These are phyloP conservation scores for Agrilus biguttatus DNA, from an alignment of 2,888 invertebrate genomes.

Conservation along the genomic window DNA sequence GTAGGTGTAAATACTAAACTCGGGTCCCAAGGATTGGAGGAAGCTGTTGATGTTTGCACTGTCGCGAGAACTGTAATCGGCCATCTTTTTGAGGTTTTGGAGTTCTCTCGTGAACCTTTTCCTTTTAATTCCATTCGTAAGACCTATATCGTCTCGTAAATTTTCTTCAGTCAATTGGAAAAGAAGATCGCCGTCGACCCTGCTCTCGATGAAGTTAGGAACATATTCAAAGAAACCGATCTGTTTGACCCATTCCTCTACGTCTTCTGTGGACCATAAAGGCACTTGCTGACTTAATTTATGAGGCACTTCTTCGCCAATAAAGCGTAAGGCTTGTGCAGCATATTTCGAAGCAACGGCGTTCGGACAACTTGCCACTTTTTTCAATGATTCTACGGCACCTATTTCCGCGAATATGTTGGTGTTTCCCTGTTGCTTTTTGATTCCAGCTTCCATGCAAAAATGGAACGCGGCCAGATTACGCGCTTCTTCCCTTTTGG, in stretches of 20 bases:
- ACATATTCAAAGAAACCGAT: slow-evolving; percentile 84
- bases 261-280: slow-evolving; percentile 93
- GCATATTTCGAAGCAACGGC: slow-evolving; percentile 96
- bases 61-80: slow-evolving; percentile 91
- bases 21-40: slow-evolving; percentile 68
- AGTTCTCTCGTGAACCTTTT: slow-evolving; percentile 87
- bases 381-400: slow-evolving; percentile 88
- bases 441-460: slow-evolving; percentile 98
- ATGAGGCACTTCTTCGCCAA: slow-evolving; percentile 95
- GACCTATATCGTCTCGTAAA: slow-evolving; percentile 81
- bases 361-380: slow-evolving; percentile 94
- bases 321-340: slow-evolving; percentile 76
- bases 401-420: slow-evolving; percentile 88
- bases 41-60: slow-evolving; percentile 80
- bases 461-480: slow-evolving; percentile 96
- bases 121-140: slow-evolving; percentile 84
- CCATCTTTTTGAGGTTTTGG: slow-evolving; percentile 85
- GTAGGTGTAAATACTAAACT: slow-evolving; percentile 93
- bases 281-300: slow-evolving; percentile 97
- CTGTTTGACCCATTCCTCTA: slow-evolving; percentile 96
- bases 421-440: slow-evolving; percentile 82
- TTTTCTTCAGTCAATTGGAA: slow-evolving; percentile 86
- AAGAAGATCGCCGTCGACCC: slow-evolving; percentile 93
- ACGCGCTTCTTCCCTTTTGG: slow-evolving; percentile 89
- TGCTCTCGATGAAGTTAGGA: slow-evolving; percentile 71